Conservation (phyloP, 2,797 vertebrate species). For the Coracias cyanogaster region DNA sequence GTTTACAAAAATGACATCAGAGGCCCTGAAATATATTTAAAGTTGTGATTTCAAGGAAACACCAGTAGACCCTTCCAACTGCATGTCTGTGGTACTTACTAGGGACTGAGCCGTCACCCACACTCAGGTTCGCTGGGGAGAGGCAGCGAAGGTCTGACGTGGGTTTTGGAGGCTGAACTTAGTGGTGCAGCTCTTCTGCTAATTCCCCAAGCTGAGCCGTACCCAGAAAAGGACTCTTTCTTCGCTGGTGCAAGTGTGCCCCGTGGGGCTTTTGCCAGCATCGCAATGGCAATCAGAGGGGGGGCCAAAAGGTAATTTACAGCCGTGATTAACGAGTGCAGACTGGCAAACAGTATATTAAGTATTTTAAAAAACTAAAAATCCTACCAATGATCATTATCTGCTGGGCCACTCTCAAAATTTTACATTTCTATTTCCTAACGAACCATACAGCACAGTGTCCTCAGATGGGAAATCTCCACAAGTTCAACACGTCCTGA, state of each 20-base stretch:
- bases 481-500: neutral
- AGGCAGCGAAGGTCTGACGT: neutral
- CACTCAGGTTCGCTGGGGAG: neutral
- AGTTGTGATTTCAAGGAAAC: neutral
- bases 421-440: neutral
- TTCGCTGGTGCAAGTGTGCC: neutral
- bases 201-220: neutral
- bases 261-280: neutral
- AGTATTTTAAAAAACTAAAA: neutral
- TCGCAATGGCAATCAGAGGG: neutral
- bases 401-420: neutral
- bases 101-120: neutral
- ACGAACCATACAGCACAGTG: fast-evolving
- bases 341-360: neutral
- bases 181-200: neutral
- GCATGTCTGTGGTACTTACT: neutral
- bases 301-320: neutral
- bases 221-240: neutral
- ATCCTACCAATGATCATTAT: neutral
- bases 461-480: fast-evolving
- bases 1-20: neutral
- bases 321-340: neutral
- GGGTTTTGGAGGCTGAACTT: neutral
- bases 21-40: neutral
- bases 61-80: neutral